phyloP scores from a whole-genome alignment of 1,140 invertebrate genomes.

The Episyrphus balteatus region DNA sequence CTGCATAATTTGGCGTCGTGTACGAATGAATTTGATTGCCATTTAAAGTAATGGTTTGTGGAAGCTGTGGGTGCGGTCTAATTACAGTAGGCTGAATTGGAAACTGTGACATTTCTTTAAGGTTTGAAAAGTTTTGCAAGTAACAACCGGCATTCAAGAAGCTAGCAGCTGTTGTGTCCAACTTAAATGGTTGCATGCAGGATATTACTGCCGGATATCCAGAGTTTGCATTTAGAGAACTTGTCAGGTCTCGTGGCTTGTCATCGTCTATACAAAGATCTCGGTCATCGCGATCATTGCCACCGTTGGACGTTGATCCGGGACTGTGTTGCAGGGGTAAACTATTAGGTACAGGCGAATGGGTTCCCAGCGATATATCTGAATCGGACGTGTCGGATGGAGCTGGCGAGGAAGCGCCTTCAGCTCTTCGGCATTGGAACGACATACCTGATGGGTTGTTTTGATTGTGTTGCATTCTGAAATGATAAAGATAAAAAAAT shows the following conservation, averaged over 20 bases:
- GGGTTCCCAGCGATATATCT: constrained; percentile 43
- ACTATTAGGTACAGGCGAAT: constrained; percentile 41
- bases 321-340: constrained; percentile 35
- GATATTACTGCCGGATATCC: constrained; percentile 16
- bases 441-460: constrained; percentile 25
- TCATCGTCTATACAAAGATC: constrained; percentile 31
- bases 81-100: constrained; percentile 35
- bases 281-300: constrained; percentile 31
- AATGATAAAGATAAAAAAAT: constrained; percentile 6
- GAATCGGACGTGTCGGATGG: constrained; percentile 41
- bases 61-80: constrained; percentile 34
- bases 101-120: constrained; percentile 35
- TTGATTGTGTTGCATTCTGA: constrained; percentile 35
- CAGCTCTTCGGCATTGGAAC: constrained; percentile 27
- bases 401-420: constrained; percentile 29
- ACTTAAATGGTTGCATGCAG: constrained; percentile 26
- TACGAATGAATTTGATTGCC: constrained; percentile 36
- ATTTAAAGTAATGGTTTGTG: constrained; percentile 28
- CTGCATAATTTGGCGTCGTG: constrained; percentile 28
- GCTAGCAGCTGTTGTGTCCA: constrained; percentile 23
- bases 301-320: constrained; percentile 33
- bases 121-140: constrained; percentile 34
- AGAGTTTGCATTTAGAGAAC: constrained; percentile 16
- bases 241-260: constrained; percentile 28
- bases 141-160: constrained; percentile 34